A percentile compares a stretch with the other conserved stretches of the same genome.
phyloP scores from a whole-genome alignment of 2,113 vertebrate genomes.

The Tenebrosternarchus preto region DNA sequence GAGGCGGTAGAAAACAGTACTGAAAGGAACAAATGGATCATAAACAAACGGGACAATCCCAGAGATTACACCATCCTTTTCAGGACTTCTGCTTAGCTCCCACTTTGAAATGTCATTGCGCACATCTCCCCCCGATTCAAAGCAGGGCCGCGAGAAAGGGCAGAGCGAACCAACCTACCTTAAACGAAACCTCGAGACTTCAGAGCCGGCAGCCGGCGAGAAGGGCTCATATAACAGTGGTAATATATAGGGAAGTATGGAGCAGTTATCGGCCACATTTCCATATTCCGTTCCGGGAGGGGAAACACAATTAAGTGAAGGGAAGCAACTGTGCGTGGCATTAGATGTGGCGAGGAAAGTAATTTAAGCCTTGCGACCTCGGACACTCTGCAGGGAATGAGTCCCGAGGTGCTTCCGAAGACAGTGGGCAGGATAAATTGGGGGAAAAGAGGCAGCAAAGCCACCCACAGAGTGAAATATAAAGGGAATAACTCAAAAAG shows the following conservation, averaged over 20 bases:
- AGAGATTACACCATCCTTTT: neutral
- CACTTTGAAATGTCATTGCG: neutral
- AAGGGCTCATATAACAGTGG: constrained; percentile 58
- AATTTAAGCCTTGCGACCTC: constrained; percentile 65
- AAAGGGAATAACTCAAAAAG: neutral
- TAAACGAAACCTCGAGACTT: constrained; percentile 37
- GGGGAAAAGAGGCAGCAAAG: neutral
- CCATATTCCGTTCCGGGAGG: constrained; percentile 67
- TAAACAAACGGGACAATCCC: neutral
- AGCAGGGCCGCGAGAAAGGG: neutral
- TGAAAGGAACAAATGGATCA: neutral
- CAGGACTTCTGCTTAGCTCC: neutral
- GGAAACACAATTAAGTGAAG: constrained; percentile 63
- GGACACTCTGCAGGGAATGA: constrained; percentile 68
- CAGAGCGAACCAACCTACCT: constrained; percentile 38
- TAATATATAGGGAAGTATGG: constrained; percentile 52
- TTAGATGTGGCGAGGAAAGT: constrained; percentile 59
- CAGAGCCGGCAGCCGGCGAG: constrained; percentile 27
- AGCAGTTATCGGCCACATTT: constrained; percentile 58
- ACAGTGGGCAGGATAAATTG: neutral
- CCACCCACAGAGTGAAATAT: neutral
- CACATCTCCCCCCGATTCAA: neutral
- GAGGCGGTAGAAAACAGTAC: neutral
- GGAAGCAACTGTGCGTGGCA: constrained; percentile 47
- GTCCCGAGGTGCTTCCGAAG: neutral